Evolutionary conservation across 2,888 invertebrate species (phyloP).

Genomic region (Aspidiotus destructor): DNA sequence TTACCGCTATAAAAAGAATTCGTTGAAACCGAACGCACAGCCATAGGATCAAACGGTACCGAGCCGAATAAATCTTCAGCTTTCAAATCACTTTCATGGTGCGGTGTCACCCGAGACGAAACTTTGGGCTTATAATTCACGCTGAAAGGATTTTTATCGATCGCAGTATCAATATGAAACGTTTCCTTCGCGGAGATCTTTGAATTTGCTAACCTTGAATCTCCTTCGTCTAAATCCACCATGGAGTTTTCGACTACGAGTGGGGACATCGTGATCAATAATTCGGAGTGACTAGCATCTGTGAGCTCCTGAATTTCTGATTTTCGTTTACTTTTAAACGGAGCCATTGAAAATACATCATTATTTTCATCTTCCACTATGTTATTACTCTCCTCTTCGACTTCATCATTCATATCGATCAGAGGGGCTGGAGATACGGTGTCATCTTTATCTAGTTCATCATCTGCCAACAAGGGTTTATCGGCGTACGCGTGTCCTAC

Average conservation of each 20-base stretch:
- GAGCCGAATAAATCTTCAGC: constrained; percentile 36
- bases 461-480: constrained; percentile 62
- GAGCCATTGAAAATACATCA: constrained; percentile 62
- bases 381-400: constrained; percentile 3
- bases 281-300: constrained; percentile 27
- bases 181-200: not conserved
- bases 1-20: constrained; percentile 3
- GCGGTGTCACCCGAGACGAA: not conserved
- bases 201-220: constrained; percentile 9
- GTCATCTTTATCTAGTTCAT: constrained; percentile 56
- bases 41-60: constrained; percentile 33
- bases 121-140: constrained; percentile 18
- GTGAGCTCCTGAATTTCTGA: not conserved
- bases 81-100: not conserved
- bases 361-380: constrained; percentile 37
- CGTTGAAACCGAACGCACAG: constrained; percentile 4
- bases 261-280: constrained; percentile 27
- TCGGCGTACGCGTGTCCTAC: constrained; percentile 65
- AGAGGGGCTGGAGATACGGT: constrained; percentile 36
- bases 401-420: constrained; percentile 34
- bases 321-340: constrained; percentile 44
- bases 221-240: constrained; percentile 15
- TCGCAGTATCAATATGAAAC: constrained; percentile 9
- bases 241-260: constrained; percentile 16
- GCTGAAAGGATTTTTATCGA: constrained; percentile 26